A percentile compares a stretch with the other conserved stretches of the same genome.
These are phyloP conservation scores for Rhinophrynus dorsalis DNA, from an alignment of 2,797 vertebrate genomes.

Conservation along the genomic window DNA sequence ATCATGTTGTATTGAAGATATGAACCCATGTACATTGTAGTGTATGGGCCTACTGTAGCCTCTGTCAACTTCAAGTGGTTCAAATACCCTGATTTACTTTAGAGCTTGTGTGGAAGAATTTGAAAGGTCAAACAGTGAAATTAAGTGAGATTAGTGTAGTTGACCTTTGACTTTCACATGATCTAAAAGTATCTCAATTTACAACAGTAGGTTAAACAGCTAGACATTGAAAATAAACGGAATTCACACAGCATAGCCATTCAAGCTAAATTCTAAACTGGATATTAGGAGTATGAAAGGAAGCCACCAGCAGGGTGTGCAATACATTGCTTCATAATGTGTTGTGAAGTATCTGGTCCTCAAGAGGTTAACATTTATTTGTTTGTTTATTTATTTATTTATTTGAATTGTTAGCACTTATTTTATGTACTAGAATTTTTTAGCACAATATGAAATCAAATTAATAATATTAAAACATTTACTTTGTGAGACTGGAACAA, in stretches of 20 bases:
- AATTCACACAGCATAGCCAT: conserved; percentile 24
- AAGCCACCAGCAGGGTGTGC: no score
- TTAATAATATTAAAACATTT: no score
- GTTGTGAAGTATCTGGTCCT: no score
- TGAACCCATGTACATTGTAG: conserved; percentile 61
- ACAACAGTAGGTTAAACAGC: conserved; percentile 42
- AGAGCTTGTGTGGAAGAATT: conserved; percentile 57
- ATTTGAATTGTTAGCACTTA: no score
- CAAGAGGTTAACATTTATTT: no score
- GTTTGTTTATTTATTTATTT: no score
- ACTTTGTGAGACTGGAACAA: no score
- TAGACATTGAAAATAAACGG: conserved; percentile 51
- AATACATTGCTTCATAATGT: no score
- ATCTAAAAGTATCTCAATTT: conserved; percentile 54
- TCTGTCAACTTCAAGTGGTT: conserved; percentile 62
- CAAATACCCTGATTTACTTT: conserved; percentile 64
- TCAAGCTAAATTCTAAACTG: background rate
- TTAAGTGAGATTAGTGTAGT: conserved; percentile 59
- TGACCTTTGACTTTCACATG: conserved; percentile 30
- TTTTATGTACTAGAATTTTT: no score
- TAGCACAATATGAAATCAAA: no score
- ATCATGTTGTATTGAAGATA: conserved; percentile 70
- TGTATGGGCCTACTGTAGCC: conserved; percentile 62
- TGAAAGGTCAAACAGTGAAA: conserved; percentile 60
- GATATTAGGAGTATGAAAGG: no score